Evolutionary conservation across 2,888 invertebrate species (phyloP).

Genomic region (Oligia latruncula): DNA sequence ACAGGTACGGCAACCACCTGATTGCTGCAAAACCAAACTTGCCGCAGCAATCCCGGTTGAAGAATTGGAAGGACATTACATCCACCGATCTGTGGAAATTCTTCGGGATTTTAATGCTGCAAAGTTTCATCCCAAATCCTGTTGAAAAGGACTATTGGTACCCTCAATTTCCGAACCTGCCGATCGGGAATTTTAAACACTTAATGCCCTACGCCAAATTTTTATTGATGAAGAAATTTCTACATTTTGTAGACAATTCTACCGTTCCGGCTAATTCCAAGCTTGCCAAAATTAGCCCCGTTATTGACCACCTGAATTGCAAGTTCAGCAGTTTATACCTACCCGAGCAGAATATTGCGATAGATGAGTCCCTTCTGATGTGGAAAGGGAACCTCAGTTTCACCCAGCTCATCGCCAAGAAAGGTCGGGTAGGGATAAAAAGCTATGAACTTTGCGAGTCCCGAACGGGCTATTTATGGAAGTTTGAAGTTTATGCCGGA

Average conservation of each 20-base stretch:
- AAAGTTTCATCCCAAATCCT: not conserved
- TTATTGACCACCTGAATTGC: not conserved
- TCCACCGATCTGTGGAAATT: not conserved
- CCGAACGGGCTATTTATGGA: not conserved
- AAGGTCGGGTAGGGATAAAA: not conserved
- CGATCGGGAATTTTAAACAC: not conserved
- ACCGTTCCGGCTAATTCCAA: not conserved
- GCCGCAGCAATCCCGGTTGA: rapidly evolving
- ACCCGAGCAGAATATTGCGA: not conserved
- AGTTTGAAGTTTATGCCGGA: not conserved
- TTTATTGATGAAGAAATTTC: not conserved
- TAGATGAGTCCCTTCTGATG: not conserved
- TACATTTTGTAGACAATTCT: not conserved
- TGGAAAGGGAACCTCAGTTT: not conserved
- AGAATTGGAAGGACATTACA: rapidly evolving
- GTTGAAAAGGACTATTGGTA: not conserved
- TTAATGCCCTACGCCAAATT: rapidly evolving
- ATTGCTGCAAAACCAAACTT: rapidly evolving
- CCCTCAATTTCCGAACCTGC: not conserved
- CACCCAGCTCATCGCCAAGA: not conserved
- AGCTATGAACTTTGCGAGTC: not conserved
- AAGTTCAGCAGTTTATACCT: not conserved
- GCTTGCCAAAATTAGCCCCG: not conserved
- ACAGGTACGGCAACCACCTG: not conserved
- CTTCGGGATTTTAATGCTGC: not conserved